Evolutionary conservation across 2,888 invertebrate species (phyloP).

Genomic region (Cheilosia grossa): DNA sequence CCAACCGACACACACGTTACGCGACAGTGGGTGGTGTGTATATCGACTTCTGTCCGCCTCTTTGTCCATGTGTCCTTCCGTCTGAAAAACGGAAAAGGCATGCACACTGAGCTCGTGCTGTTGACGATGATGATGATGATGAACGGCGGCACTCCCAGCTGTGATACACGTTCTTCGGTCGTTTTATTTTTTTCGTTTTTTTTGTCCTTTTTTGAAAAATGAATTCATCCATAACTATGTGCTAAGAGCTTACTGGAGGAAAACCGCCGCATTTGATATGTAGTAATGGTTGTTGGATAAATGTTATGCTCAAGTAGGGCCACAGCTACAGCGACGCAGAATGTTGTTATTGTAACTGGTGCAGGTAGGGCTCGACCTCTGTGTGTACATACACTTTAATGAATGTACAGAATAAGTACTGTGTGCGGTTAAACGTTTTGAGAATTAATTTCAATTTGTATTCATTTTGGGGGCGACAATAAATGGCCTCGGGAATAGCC

Average conservation of each 20-base stretch:
- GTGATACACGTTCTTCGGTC: slow-evolving; percentile 57
- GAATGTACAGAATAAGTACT: slow-evolving; percentile 39
- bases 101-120: slow-evolving; percentile 58
- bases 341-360: slow-evolving; percentile 41
- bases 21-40: slow-evolving; percentile 45
- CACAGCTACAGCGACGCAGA: slow-evolving; percentile 15
- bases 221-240: slow-evolving; percentile 66
- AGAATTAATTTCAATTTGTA: slow-evolving; percentile 55
- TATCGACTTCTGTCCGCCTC: slow-evolving; percentile 26
- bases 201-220: slow-evolving; percentile 45
- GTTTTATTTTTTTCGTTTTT: slow-evolving; percentile 15
- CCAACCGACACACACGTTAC: slow-evolving; percentile 37
- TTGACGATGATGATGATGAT: slow-evolving; percentile 57
- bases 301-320: slow-evolving; percentile 35
- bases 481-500: slow-evolving; percentile 64
- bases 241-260: slow-evolving; percentile 29
- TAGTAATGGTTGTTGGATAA: slow-evolving; percentile 36
- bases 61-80: slow-evolving; percentile 19
- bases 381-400: slow-evolving; percentile 43
- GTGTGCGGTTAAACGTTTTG: slow-evolving; percentile 49
- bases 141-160: slow-evolving; percentile 75
- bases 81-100: slow-evolving; percentile 60
- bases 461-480: slow-evolving; percentile 22
- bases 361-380: slow-evolving; percentile 57
- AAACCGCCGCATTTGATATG: slow-evolving; percentile 55